A percentile compares a stretch with the other conserved stretches of the same genome.
These are phyloP conservation scores for Podilymbus podiceps DNA, from an alignment of 2,113 vertebrate genomes.

Conservation along the genomic window DNA sequence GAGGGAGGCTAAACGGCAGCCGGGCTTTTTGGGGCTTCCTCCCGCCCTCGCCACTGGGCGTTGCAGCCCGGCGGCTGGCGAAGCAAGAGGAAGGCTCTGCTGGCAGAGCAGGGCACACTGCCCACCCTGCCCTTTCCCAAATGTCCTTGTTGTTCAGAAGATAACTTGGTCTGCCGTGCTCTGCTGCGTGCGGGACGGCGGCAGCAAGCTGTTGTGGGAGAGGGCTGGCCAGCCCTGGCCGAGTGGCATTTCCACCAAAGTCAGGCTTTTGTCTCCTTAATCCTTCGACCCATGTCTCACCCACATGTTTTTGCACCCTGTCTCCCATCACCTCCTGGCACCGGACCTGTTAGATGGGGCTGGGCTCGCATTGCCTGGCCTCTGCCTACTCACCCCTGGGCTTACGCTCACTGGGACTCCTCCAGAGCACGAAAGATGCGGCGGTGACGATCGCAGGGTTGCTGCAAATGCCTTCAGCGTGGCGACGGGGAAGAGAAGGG, in stretches of 20 bases:
- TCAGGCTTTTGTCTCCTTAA: not conserved
- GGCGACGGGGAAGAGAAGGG: not conserved
- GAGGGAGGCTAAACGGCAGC: not conserved
- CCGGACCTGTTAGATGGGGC: not conserved
- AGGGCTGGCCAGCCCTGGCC: not conserved
- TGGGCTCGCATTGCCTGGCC: not conserved
- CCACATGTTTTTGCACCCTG: not conserved
- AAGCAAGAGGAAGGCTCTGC: not conserved
- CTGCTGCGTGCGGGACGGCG: not conserved
- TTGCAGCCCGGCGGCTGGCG: fast-evolving
- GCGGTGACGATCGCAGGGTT: not conserved
- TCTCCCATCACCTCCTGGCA: not conserved
- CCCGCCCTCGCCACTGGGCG: fast-evolving
- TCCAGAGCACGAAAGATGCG: fast-evolving
- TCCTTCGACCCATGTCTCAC: not conserved
- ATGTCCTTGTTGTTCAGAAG: not conserved
- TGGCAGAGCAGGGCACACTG: not conserved
- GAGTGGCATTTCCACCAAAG: not conserved
- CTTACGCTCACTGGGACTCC: not conserved
- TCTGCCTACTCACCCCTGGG: not conserved
- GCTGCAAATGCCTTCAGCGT: not conserved
- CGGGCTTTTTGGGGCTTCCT: not conserved
- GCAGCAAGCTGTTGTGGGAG: not conserved
- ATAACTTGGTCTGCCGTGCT: not conserved
- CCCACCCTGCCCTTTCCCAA: not conserved